Conservation (phyloP, 1,140 invertebrate species). For the Heliconius hewitsoni region DNA sequence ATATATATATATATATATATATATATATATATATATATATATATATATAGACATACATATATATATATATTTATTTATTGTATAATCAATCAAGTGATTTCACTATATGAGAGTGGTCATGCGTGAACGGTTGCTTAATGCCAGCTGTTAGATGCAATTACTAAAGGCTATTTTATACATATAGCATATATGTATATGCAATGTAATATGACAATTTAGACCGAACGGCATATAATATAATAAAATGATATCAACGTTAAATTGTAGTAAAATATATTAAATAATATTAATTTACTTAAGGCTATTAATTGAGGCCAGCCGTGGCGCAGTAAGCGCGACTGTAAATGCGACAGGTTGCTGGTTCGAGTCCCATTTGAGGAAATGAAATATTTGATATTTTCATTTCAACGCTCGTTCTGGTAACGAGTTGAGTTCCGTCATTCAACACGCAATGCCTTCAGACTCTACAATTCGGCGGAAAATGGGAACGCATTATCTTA, state of each 20-base stretch:
- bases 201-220: no score
- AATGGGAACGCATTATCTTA: background rate
- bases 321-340: background rate
- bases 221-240: no score
- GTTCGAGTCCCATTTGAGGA: background rate
- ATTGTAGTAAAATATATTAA: no score
- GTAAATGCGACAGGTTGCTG: background rate
- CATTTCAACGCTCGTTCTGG: no score
- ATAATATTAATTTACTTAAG: no score
- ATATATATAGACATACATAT: no score
- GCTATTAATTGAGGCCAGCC: no score
- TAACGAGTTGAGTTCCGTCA: background rate
- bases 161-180: background rate
- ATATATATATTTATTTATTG: no score
- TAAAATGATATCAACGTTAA: no score
- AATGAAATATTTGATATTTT: background rate
- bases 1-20: no score
- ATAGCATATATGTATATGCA: no score
- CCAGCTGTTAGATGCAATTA: background rate
- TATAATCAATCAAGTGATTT: background rate
- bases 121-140: conserved; percentile 21
- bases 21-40: no score
- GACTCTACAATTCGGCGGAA: background rate
- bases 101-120: conserved; percentile 6
- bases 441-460: background rate